Base-by-base conservation (phyloP, 2,113 vertebrate species). In the Galemys pyrenaicus region DNA sequence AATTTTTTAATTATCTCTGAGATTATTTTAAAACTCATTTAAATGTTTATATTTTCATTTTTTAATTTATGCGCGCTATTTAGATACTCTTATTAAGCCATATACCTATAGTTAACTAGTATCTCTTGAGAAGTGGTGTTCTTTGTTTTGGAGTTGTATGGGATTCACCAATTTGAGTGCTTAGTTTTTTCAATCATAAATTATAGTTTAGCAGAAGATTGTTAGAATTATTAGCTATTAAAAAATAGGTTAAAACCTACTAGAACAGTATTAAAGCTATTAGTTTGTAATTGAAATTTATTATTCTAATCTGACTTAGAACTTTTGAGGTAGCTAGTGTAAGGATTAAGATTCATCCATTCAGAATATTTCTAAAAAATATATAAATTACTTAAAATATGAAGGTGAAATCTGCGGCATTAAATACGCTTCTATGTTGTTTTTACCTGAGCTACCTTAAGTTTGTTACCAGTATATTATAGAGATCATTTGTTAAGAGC, bases 171-270 rank as follows among this genome's bases (percentile, higher is more conserved):
- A 19, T 78, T 54, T 94, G 19, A 77, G 46, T 39, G 73, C 30
- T 87, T 60, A 64, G 9, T 95, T 81, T 39, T 91, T 81, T 78
- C 46, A 86, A 86, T 41, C 28, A 30, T 65, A 30, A 87, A 39
- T 74, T 79, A 74, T 22, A 75, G 17, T 60, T 58, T 35, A 80
- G 65, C 24, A 73, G 78, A 96, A 88, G 37, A 79, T 95, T 87
- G 17, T 82, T 73, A 87, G 20, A 56, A 56, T 89, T 92, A 87
- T 70, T 82, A 89, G 32, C 44, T 85, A 30, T 54, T 74, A 65
- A 20, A 13, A 46, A 9, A 35, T 93, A 82, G 15, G 16, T 62
- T 60, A 77, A 84, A 60, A 70, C n/a, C 32, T 54, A 44, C 56
- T 77, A 56, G n/a, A 81, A 37, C 44, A 41, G 26, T 39, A 56